phyloP scores from a whole-genome alignment of 2,113 vertebrate genomes.

The Dendropsophus ebraccatus region DNA sequence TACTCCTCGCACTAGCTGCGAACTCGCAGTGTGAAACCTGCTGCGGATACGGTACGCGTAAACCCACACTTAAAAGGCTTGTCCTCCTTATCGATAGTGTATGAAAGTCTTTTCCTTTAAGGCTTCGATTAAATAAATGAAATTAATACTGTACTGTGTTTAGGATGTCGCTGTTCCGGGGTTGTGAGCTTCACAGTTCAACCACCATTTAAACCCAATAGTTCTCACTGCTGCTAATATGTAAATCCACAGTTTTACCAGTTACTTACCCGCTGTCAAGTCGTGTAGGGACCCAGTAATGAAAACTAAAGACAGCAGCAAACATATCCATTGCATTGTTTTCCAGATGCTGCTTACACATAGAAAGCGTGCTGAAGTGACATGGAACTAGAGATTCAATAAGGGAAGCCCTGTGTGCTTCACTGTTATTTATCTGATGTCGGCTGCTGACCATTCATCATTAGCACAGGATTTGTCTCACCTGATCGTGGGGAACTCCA shows the following conservation, averaged over 20 bases:
- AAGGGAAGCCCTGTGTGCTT: rapidly evolving
- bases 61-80: too few relatives aligned
- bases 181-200: too few relatives aligned
- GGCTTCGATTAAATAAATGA: too few relatives aligned
- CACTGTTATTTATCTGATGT: neutral
- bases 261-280: neutral
- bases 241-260: neutral
- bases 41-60: too few relatives aligned
- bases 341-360: neutral
- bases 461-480: neutral
- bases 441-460: neutral
- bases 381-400: neutral
- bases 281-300: neutral
- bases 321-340: neutral
- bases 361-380: neutral
- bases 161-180: too few relatives aligned
- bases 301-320: neutral
- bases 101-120: too few relatives aligned
- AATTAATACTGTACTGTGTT: too few relatives aligned
- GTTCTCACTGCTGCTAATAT: too few relatives aligned
- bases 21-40: too few relatives aligned
- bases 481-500: neutral
- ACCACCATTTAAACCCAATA: too few relatives aligned
- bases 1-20: too few relatives aligned
- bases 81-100: too few relatives aligned